phyloP scores from a whole-genome alignment of 2,797 vertebrate species.

The Ceryle rudis region DNA sequence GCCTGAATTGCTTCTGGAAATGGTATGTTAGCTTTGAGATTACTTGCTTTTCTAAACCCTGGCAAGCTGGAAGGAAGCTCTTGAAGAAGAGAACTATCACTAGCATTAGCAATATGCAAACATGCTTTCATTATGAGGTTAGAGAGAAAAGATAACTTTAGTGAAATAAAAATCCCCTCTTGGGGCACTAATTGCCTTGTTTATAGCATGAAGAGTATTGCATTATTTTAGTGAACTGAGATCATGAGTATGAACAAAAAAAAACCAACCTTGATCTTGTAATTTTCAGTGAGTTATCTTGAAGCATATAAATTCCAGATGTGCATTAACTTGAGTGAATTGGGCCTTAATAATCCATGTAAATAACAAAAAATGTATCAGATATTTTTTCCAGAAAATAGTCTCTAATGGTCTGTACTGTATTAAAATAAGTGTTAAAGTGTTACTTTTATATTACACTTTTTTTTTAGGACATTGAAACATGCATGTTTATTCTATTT shows the following conservation, averaged over 20 bases:
- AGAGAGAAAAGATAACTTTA: conserved; percentile 12
- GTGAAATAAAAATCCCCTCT: conserved; percentile 4
- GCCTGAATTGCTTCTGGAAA: conserved; percentile 55
- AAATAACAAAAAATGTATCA: conserved; percentile 64
- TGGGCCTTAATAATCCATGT: conserved; percentile 81
- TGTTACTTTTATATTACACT: conserved; percentile 73
- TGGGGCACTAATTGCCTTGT: conserved; percentile 31
- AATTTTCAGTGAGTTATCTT: conserved; percentile 41
- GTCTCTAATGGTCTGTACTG: conserved; percentile 56
- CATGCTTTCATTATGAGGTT: conserved; percentile 36
- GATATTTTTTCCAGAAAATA: conserved; percentile 65
- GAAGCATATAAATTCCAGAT: conserved; percentile 52
- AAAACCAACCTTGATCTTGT: not conserved
- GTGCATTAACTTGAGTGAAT: conserved; percentile 74
- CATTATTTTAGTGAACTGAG: conserved; percentile 34
- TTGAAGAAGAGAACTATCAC: not conserved
- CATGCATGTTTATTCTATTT: conserved; percentile 72
- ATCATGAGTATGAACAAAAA: not conserved
- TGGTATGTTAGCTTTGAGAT: not conserved
- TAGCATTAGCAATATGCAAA: conserved; percentile 20
- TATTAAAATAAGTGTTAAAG: conserved; percentile 65
- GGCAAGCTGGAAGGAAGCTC: not conserved
- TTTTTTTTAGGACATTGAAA: conserved; percentile 39
- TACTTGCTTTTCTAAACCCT: conserved; percentile 11
- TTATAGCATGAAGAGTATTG: not conserved